A percentile compares a stretch with the other conserved stretches of the same genome.
Conservation (phyloP, 92 coral and sea anemone genomes). For the Pocillopora meandrina region DNA sequence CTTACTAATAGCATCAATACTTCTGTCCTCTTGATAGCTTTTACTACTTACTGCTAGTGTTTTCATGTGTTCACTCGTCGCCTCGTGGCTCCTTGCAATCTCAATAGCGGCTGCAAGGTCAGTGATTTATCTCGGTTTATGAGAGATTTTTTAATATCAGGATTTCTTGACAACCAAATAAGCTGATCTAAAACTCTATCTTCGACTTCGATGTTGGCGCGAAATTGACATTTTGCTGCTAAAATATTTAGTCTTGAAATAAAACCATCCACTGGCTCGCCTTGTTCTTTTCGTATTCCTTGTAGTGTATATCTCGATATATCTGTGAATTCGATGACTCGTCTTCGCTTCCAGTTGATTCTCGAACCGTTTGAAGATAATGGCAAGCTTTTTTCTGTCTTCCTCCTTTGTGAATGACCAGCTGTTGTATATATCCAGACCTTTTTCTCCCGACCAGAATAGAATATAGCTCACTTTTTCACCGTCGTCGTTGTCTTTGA, state of each 20-base stretch:
- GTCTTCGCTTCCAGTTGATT: slow-evolving; percentile 21
- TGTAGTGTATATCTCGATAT: not conserved
- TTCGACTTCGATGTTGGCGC: not conserved
- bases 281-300: not conserved
- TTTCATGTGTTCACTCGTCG: too few relatives aligned
- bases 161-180: slow-evolving; percentile 23
- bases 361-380: slow-evolving; percentile 21
- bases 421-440: slow-evolving; percentile 19
- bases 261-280: slow-evolving; percentile 10
- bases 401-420: slow-evolving; percentile 14
- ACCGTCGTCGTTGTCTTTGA: slow-evolving; percentile 8
- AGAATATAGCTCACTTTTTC: slow-evolving; percentile 25
- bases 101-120: too few relatives aligned
- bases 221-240: slow-evolving; percentile 18
- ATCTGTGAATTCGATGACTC: slow-evolving; percentile 25
- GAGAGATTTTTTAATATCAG: slow-evolving; percentile 9
- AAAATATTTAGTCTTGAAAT: not conserved
- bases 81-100: too few relatives aligned
- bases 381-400: slow-evolving; percentile 21
- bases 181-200: slow-evolving; percentile 30
- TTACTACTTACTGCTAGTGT: too few relatives aligned
- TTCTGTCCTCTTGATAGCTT: too few relatives aligned
- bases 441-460: slow-evolving; percentile 7
- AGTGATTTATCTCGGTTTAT: too few relatives aligned
- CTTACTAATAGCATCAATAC: too few relatives aligned